Percentiles rank a stretch among this genome's conserved stretches.
phyloP scores from a whole-genome alignment of 2,113 vertebrate species.

The Pogonocichla stellata region DNA sequence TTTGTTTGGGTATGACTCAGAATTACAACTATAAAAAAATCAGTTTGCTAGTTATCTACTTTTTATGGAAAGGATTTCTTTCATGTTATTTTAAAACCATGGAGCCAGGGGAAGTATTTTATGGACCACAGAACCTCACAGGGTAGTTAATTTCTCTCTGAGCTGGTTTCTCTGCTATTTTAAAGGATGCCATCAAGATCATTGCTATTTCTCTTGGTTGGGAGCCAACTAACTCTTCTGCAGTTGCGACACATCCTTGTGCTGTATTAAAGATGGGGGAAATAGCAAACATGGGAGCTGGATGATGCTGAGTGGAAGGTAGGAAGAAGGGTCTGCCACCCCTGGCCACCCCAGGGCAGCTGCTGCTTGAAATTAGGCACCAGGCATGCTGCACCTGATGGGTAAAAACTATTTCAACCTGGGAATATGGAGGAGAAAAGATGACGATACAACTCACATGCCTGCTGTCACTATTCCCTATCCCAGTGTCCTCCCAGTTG shows the following conservation, averaged over 20 bases:
- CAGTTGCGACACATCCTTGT: neutral
- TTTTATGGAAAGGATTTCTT: slow-evolving; percentile 56
- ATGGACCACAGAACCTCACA: slow-evolving; percentile 36
- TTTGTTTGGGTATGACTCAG: slow-evolving; percentile 54
- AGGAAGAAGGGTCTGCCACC: neutral
- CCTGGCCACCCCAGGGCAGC: neutral
- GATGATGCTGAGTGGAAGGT: neutral
- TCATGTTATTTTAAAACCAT: slow-evolving; percentile 66
- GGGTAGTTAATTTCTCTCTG: slow-evolving; percentile 51
- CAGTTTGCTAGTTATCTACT: slow-evolving; percentile 25
- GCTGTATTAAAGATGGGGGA: neutral
- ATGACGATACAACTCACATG: fast-evolving
- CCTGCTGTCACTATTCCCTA: fast-evolving
- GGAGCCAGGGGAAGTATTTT: slow-evolving; percentile 37
- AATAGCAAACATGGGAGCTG: neutral
- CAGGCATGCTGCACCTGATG: too few relatives aligned
- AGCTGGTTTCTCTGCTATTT: slow-evolving; percentile 57
- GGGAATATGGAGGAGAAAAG: neutral
- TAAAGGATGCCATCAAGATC: slow-evolving; percentile 51
- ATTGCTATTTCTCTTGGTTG: slow-evolving; percentile 44
- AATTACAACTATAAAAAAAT: slow-evolving; percentile 16
- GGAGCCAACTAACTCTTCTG: slow-evolving; percentile 27
- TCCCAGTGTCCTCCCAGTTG: neutral
- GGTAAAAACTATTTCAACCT: neutral
- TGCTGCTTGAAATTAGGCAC: neutral